Percentiles rank a stretch among this genome's conserved stretches.
phyloP scores from a whole-genome alignment of 2,113 vertebrate species.

The Hiodon alosoides region DNA sequence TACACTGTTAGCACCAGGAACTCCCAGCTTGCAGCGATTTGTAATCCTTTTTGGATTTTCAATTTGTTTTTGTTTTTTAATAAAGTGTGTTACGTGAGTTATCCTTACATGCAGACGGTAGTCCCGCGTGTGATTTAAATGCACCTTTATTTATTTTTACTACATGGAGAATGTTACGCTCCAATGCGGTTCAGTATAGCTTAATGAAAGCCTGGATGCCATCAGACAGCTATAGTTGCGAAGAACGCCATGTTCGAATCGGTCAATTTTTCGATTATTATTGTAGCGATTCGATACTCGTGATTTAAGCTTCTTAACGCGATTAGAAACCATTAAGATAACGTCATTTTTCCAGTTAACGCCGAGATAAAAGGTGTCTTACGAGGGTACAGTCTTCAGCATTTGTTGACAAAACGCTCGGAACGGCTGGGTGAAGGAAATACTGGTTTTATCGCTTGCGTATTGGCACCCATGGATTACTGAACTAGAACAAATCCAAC shows the following conservation, averaged over 20 bases:
- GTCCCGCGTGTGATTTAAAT: neutral
- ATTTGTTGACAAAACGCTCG: no score
- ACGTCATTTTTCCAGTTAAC: no score
- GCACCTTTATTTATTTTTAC: neutral
- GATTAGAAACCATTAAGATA: neutral
- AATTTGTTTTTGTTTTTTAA: neutral
- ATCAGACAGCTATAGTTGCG: conserved; percentile 25
- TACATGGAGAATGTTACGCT: neutral
- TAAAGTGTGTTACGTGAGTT: conserved; percentile 16
- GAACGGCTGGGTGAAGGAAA: no score
- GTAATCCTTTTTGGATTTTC: no score
- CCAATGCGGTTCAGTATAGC: neutral
- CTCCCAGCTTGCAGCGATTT: conserved; percentile 26
- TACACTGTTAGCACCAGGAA: conserved; percentile 21
- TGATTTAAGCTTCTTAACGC: no score
- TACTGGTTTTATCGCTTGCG: no score
- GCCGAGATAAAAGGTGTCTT: no score
- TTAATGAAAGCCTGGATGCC: conserved; percentile 17
- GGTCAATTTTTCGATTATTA: neutral
- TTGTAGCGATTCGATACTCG: neutral
- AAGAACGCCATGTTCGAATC: conserved; percentile 41
- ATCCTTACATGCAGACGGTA: conserved; percentile 27
- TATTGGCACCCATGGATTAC: no score
- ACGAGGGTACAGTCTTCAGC: no score
- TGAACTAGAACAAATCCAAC: no score